Base-by-base conservation (phyloP, 2,888 invertebrate genomes). In the Pherbina coryleti region DNA sequence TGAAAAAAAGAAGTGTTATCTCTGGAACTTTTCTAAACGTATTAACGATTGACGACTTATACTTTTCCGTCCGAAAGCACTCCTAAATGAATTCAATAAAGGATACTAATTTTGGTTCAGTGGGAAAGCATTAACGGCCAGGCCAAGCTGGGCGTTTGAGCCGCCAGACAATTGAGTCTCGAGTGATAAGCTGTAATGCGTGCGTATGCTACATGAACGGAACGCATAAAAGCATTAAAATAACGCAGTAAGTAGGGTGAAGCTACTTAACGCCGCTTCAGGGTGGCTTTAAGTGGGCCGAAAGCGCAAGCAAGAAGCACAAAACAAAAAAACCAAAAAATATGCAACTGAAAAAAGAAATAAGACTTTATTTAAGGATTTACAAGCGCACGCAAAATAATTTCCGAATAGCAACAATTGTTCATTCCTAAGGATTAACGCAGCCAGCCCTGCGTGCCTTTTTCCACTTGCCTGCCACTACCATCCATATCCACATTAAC, bases 341-440 rank as follows among this genome's bases (percentile, higher is more conserved):
- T 4, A 19, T 25, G 25, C 25, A 60, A 28, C 25, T 11, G 22
- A 28, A 60, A 34, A 34, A 55, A 14, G 49, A 62, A 62, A 79
- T 74, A 53, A 76, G 71, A 79, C 44, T 79, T 77, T 77, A 71
- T 75, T 73, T 67, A 75, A 72, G 76, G 78, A 78, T 78, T 79
- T 78, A 78, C 73, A 76, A 72, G 69, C 60, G 55, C 71, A 66
- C 71, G 62, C 51, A 75, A 53, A 75, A 74, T 75, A 66, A 51
- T 66, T 51, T 66, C 34, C 0, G 25, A 66, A 64, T 53, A 53
- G 19, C 64, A 53, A 67, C 53, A 66, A 67, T 57, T 55, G n/a
- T 22, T 75, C 55, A 75, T 66, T 51, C 22, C 67, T 17, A 4
- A 57, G 75, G 67, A 66, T 75, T 75, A 75, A 34, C 34, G 49